Evolutionary conservation across 2,888 invertebrate genomes (phyloP), one percentile per base, ranked within the genome.

Genomic region (Caradrina clavipalpis): DNA sequence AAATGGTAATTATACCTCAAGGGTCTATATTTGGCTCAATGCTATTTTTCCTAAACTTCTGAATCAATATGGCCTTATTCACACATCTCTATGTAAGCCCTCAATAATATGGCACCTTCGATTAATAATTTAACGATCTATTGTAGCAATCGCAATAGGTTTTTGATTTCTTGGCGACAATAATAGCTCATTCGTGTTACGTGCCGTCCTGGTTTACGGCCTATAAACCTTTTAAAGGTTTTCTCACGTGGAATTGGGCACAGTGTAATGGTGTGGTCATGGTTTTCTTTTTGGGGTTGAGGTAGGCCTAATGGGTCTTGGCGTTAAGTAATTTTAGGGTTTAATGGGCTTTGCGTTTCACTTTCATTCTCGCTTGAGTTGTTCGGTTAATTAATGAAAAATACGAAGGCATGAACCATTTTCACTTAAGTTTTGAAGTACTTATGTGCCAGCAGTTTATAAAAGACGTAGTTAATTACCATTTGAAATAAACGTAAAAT

Each of bases 101-200:
- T 69, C 49, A 67, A 75, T 66, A 70, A 67, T 51, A 72, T 66
- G 31, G 54, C 63, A 71, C 64, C 69, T 73, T 59, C 66, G 67
- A 75, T 80, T 73, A 47, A 49, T 59, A 64, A 53, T 51, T 84
- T 83, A 65, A 83, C 76, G 80, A 79, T 69, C 59, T 53, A 78
- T 82, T 83, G 78, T 83, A 57, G 57, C 26, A 63, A 50, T 70
- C 66, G 69, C 69, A 78, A 78, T 62, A 69, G 62, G 55, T 68
- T 60, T 71, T 64, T 67, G 66, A 83, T 79, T 71, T 57, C 67
- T 59, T 65, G 39, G 55, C 61, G 58, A 69, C 53, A 59, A 67
- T 73, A 73, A 78, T 39, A 56, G 50, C 56, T 58, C 67, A 63
- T 69, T 56, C 54, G 47, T 59, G 42, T 73, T 67, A 76, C 69